Base-by-base conservation (phyloP, 2,888 invertebrate genomes). In the Euplagia quadripunctaria region DNA sequence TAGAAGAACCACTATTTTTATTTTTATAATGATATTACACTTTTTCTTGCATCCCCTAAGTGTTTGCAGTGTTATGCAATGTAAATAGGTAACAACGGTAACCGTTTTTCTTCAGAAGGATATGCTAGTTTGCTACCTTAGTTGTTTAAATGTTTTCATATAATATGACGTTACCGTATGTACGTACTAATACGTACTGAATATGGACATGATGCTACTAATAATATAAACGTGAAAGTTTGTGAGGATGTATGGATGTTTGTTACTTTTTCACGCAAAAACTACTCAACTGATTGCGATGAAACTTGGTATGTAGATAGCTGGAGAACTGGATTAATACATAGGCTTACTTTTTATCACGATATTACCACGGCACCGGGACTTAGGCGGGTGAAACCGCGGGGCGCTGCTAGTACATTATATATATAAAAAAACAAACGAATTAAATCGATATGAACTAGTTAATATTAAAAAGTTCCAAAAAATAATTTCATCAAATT, bases 401-500 rank as follows among this genome's bases (percentile, higher is more conserved):
- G 31, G 31, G 31, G 31, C 31, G 31, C 31, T 1, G 31, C 31
- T 31, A 31, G 31, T 31, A 31, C 31, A 46, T 3, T 46, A 6
- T 12, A 58, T 58, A n/a, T 9, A n/a, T 69, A 58, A 65, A 63
- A 41, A 66, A 51, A 70, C 9, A 43, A 51, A 2, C 20, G 11
- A 67, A 49, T 14, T 0, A 55, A 52, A 52, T 46, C 51, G 43
- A 71, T 58, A 49, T 9, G 17, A 52, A 70, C 16, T 0, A 51
- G n/a, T 72, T 75, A 75, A 58, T 17, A 64, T 71, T 46, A 64
- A 17, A 49, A 70, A 49, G 31, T 76, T 76, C 68, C 63, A 20
- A 72, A 77, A 31, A 77, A 82, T 31, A 14, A 61, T 70, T 72
- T 63, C 65, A 70, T 73, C 63, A 83, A 76, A 81, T 77, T 74